Percentiles rank a stretch among this genome's conserved stretches.
Evolutionary conservation across 2,797 vertebrate species (phyloP).

Genomic region (Erethizon dorsatum): DNA sequence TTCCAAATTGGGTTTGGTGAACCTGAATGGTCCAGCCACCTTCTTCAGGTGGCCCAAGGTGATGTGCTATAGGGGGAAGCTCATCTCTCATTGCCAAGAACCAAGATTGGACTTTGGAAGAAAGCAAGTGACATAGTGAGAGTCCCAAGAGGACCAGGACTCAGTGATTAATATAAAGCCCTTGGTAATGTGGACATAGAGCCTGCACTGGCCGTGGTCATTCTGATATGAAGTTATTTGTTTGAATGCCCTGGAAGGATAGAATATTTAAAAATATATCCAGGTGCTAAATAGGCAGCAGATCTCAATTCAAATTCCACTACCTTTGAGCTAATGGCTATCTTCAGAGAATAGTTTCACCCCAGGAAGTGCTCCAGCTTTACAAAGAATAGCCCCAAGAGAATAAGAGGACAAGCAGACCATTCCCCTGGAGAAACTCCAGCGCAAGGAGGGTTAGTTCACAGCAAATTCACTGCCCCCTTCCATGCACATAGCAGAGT

Average conservation of each 20-base stretch:
- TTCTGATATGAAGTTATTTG: slow-evolving; percentile 41
- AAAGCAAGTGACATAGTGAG: neutral
- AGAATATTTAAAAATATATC: slow-evolving; percentile 84
- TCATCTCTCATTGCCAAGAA: slow-evolving; percentile 38
- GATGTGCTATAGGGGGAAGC: neutral
- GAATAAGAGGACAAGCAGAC: neutral
- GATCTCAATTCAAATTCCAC: slow-evolving; percentile 84
- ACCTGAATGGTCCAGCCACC: neutral
- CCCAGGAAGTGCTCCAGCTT: slow-evolving; percentile 85
- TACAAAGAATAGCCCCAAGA: slow-evolving; percentile 34
- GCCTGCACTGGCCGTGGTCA: slow-evolving; percentile 33
- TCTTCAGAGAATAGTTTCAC: slow-evolving; percentile 81
- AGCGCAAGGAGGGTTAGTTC: slow-evolving; percentile 60
- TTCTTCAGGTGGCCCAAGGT: slow-evolving; percentile 16
- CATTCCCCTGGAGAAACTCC: neutral
- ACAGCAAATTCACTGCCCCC: slow-evolving; percentile 70
- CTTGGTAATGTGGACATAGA: neutral
- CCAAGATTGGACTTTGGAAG: slow-evolving; percentile 35
- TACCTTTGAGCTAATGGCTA: slow-evolving; percentile 88
- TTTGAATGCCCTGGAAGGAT: slow-evolving; percentile 81
- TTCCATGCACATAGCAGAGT: slow-evolving; percentile 36
- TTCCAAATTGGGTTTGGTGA: slow-evolving; percentile 73
- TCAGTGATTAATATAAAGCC: slow-evolving; percentile 15
- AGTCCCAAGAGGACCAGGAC: slow-evolving; percentile 41
- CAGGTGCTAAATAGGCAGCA: slow-evolving; percentile 85